These are phyloP conservation scores for Eucera pruinosa DNA, from an alignment of 2,888 invertebrate genomes.

Conservation along the genomic window DNA sequence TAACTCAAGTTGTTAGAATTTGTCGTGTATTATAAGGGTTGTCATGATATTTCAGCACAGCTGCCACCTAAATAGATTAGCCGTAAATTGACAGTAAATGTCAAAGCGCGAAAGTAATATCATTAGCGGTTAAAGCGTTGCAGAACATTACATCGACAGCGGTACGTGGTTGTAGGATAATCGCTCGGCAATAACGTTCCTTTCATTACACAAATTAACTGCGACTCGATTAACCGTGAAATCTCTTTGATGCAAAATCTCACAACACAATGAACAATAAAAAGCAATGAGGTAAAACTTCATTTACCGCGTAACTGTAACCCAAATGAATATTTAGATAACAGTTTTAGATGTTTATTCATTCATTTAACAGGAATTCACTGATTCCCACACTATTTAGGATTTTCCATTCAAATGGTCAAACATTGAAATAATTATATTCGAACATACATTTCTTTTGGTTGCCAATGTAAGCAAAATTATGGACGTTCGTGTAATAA, in stretches of 20 bases:
- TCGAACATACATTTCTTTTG: too few species aligned
- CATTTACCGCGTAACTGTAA: neutral
- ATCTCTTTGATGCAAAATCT: neutral
- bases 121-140: conserved; percentile 10
- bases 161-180: neutral
- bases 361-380: too few species aligned
- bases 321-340: too few species aligned
- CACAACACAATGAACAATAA: neutral
- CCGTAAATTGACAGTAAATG: conserved; percentile 16
- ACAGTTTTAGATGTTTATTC: too few species aligned
- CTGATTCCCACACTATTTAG: too few species aligned
- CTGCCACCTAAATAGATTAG: conserved; percentile 7
- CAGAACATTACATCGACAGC: neutral
- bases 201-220: conserved; percentile 12
- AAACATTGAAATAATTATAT: too few species aligned
- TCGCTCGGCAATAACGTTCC: neutral
- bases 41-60: neutral
- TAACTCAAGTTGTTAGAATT: neutral
- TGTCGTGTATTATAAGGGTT: neutral
- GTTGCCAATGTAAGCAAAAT: too few species aligned
- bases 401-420: too few species aligned
- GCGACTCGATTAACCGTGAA: conserved; percentile 4
- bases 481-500: too few species aligned
- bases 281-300: neutral
- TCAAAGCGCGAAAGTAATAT: conserved; percentile 11